phyloP scores from a whole-genome alignment of 2,113 vertebrate genomes.

The Chamaetylas fuelleborni region DNA sequence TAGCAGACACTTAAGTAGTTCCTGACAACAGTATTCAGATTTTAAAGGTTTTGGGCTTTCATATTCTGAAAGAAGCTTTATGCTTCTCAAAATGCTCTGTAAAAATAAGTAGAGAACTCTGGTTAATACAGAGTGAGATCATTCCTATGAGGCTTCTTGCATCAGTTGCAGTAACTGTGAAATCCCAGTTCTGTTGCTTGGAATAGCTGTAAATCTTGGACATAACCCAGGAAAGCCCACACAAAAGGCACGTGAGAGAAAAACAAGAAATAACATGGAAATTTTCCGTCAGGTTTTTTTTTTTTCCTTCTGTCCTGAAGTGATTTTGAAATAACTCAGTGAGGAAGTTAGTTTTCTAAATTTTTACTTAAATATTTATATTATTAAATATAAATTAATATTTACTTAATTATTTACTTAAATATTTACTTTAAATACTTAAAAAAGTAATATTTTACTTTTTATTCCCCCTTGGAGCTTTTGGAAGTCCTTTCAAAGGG shows the following conservation, averaged over 20 bases:
- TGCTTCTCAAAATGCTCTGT: not conserved
- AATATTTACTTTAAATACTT: too few relatives aligned
- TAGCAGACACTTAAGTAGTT: not conserved
- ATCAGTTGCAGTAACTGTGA: slow-evolving; percentile 37
- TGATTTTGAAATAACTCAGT: not conserved
- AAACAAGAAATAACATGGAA: slow-evolving; percentile 47
- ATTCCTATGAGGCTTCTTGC: not conserved
- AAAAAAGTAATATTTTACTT: not conserved
- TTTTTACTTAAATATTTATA: not conserved
- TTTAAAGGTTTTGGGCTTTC: not conserved
- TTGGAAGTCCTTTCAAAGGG: not conserved
- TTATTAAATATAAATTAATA: too few relatives aligned
- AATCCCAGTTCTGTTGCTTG: slow-evolving; percentile 43
- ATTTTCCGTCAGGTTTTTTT: not conserved
- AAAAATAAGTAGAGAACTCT: slow-evolving; percentile 1
- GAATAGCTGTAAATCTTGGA: slow-evolving; percentile 51
- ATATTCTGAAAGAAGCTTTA: not conserved
- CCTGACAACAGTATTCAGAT: not conserved
- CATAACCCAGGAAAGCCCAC: slow-evolving; percentile 28
- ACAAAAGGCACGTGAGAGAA: slow-evolving; percentile 54
- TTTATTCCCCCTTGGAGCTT: not conserved
- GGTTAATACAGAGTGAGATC: not conserved
- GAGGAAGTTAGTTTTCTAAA: not conserved
- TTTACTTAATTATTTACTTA: too few relatives aligned
- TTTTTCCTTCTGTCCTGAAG: not conserved